Evolutionary conservation across 1,140 invertebrate genomes (phyloP), one percentile per base, ranked within the genome.

Genomic region (Asobara japonica): DNA sequence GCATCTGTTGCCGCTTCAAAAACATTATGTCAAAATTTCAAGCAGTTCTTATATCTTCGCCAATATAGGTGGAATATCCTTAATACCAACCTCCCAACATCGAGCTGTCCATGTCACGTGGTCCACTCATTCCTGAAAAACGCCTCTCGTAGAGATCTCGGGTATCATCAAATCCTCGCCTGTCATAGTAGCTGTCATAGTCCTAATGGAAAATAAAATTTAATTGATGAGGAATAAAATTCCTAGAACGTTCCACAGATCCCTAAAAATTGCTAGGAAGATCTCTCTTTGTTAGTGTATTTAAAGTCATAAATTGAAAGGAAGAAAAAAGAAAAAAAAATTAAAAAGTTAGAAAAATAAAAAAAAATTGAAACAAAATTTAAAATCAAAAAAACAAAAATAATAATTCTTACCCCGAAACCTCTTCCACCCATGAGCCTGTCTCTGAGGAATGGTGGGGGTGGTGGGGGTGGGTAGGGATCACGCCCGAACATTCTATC

Each of bases 361-460:
- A 7, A n/a, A n/a, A 30, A 8, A 67, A 61, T 38, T 13, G 73
- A 66, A 6, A 36, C 48, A n/a, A 41, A 33, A 33, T 33, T 33
- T 33, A 11, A 31, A 41, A 73, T 65, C 4, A 45, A 56, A 18
- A 45, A 41, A 38, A 68, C 38, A 71, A 48, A 65, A 22, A 31
- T 61, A 33, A 29, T 77, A 77, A 75, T 84, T 85, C 88, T 91
- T 93, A 94, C 93, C 89, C 93, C 92, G 90, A 94, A 94, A 71
- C 86, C 83, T 67, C 84, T 82, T 89, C 92, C 92, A 88, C 93
- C 92, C 92, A 95, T 94, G 87, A 96, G 92, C 86, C 94, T 90
- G 85, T 96, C 94, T 86, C 94, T 91, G 76, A 95, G 90, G 90
- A 95, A 95, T 74, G 93, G 93, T 83, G 94, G 94, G 81, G 93